phyloP scores from a whole-genome alignment of 1,140 invertebrate species.

The Venturia canescens region DNA sequence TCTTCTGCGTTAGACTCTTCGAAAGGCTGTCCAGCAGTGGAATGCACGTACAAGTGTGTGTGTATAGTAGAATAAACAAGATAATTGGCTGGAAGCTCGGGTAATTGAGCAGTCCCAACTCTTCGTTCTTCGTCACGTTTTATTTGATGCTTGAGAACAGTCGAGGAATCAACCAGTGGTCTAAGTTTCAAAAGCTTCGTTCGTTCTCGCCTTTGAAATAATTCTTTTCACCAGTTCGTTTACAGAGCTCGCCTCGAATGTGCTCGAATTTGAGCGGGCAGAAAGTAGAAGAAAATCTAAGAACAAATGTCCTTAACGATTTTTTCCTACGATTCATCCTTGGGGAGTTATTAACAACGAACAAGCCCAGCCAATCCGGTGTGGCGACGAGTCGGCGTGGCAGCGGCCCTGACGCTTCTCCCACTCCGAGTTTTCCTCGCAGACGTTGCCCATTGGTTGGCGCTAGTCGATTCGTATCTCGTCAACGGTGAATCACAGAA shows the following conservation, averaged over 20 bases:
- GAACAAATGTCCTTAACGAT: no score
- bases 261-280: neutral
- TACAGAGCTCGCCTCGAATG: no score
- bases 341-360: neutral
- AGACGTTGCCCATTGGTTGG: neutral
- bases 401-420: no score
- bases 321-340: no score
- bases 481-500: no score
- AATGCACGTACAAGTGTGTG: constrained; percentile 17
- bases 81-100: constrained; percentile 43
- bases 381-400: no score
- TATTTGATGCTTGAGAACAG: constrained; percentile 36
- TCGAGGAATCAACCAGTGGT: constrained; percentile 37
- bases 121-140: constrained; percentile 43
- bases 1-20: constrained; percentile 21
- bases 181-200: constrained; percentile 22
- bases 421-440: no score
- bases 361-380: no score
- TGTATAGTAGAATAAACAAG: constrained; percentile 34
- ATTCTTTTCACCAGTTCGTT: neutral
- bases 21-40: constrained; percentile 18
- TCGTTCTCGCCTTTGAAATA: constrained; percentile 7
- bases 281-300: no score
- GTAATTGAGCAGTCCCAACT: constrained; percentile 41
- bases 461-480: neutral